Evolutionary conservation across 2,888 invertebrate genomes (phyloP), one percentile per base, ranked within the genome.

Genomic region (Eulithis testata): DNA sequence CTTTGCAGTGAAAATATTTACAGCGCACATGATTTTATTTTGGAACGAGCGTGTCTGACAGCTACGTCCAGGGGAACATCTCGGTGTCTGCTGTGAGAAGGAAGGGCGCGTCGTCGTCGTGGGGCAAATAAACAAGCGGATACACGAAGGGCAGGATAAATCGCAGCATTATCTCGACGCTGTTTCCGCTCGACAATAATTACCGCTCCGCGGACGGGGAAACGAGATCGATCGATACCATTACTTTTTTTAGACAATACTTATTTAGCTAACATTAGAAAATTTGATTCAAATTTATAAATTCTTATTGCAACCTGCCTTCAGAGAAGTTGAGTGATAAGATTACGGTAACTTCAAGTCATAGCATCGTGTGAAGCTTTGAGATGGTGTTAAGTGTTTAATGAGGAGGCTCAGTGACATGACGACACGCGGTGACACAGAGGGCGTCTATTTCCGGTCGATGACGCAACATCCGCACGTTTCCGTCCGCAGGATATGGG

Each of bases 401-500:
- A 73, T 73, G 73, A 72, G 67, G 72, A 66, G 60, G 67, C 63
- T 70, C 65, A 72, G 71, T 79, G 80, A 79, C 75, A 80, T 77
- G 81, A 73, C 76, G 78, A 75, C 75, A 80, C 75, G 76, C 83
- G 82, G 78, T 90, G 91, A 90, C 90, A 90, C 89, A 91, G 89
- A 90, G 89, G 88, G 89, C 89, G 89, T 84, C 83, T 88, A 89
- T 91, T 90, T 92, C 92, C 91, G 91, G 80, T 81, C 76, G 85
- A 72, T 92, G 91, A 92, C 91, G 91, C 86, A 89, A 92, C 87
- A 85, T 90, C 90, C 91, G 85, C 82, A 72, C 81, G 80, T 84
- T 90, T 91, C 91, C 90, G 88, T 81, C 82, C 86, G 85, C 89
- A 88, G 90, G 91, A 90, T 89, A 88, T 78, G 80, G 75, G 79